Evolutionary conservation across 2,113 vertebrate genomes (phyloP).

Genomic region (Phaethornis superciliosus): DNA sequence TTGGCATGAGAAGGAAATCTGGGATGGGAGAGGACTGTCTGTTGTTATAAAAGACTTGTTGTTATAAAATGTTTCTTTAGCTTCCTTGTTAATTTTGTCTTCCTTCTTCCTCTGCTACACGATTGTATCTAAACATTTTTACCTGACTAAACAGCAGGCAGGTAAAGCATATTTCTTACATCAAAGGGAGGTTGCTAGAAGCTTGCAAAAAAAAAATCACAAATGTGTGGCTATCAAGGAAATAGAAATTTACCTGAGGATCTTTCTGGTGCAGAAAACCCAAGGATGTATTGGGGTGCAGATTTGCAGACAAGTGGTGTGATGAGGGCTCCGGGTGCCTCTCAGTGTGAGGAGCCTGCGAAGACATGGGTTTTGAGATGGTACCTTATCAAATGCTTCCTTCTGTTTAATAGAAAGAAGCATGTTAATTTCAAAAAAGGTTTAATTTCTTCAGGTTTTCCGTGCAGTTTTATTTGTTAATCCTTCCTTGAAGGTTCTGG

Average conservation of each 20-base stretch:
- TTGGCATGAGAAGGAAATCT: neutral
- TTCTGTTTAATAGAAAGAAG: neutral
- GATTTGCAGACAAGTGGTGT: accelerated
- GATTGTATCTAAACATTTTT: neutral
- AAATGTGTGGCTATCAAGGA: neutral
- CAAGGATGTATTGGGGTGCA: neutral
- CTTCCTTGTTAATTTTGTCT: neutral
- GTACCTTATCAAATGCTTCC: neutral
- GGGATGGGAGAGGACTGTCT: neutral
- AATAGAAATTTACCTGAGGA: neutral
- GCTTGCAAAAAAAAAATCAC: neutral
- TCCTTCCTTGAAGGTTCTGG: neutral
- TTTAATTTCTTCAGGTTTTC: neutral
- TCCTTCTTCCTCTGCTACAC: accelerated
- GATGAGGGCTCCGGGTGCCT: neutral
- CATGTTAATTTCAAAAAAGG: neutral
- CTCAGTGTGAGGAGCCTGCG: neutral
- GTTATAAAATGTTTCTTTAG: neutral
- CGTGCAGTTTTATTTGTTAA: neutral
- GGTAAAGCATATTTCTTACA: neutral
- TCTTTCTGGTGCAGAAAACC: neutral
- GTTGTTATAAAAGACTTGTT: neutral
- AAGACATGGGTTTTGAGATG: neutral
- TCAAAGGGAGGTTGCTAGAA: neutral
- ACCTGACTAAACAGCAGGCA: neutral